Conservation (phyloP, 2,797 vertebrate genomes). For the Sebastes matsubarae region DNA sequence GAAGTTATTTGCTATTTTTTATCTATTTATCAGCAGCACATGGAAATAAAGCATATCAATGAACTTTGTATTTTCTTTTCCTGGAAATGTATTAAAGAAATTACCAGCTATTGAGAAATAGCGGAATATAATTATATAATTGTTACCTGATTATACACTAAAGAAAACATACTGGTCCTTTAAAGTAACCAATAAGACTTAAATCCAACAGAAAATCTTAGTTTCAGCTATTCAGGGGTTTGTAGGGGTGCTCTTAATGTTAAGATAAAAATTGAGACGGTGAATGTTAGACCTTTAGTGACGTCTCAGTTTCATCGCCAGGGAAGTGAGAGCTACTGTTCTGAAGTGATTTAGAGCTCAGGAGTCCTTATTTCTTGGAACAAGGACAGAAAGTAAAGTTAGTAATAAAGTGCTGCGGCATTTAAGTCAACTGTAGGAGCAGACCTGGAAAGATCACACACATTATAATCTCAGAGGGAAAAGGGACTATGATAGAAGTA, state of each 20-base stretch:
- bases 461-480: background rate
- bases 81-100: too few relatives aligned
- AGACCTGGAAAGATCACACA: background rate
- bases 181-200: background rate
- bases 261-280: background rate
- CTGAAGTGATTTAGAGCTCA: background rate
- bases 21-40: too few relatives aligned
- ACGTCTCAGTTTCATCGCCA: background rate
- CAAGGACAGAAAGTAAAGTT: background rate
- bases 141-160: too few relatives aligned
- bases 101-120: too few relatives aligned
- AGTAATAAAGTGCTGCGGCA: background rate
- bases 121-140: too few relatives aligned
- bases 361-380: background rate
- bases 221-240: background rate
- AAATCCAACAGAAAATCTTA: background rate
- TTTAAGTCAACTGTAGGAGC: background rate
- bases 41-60: too few relatives aligned
- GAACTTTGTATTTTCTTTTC: too few relatives aligned
- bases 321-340: background rate
- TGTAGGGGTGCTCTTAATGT: background rate
- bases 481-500: background rate
- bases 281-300: background rate
- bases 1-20: too few relatives aligned
- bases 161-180: background rate